These are phyloP conservation scores for Sitta carolinensis DNA, from an alignment of 2,797 vertebrate genomes.

Conservation along the genomic window DNA sequence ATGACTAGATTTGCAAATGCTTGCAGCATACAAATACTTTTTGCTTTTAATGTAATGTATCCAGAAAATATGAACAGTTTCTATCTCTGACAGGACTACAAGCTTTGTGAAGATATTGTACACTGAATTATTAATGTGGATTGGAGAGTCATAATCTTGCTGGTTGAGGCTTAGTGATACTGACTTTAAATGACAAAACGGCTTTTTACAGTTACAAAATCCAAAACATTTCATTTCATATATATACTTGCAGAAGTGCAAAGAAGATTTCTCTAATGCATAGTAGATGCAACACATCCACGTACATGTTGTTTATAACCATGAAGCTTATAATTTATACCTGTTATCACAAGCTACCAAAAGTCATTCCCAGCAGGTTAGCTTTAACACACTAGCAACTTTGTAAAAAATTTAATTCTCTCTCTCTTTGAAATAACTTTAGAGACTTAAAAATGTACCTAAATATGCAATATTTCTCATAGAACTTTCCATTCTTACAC, in stretches of 20 bases:
- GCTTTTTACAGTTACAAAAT: neutral
- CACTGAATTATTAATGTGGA: constrained; percentile 52
- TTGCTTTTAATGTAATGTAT: neutral
- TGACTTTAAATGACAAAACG: constrained; percentile 1
- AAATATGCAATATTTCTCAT: neutral
- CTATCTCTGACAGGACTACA: neutral
- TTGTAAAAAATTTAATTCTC: neutral
- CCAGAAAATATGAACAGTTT: constrained; percentile 26
- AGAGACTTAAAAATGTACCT: neutral
- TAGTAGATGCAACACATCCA: neutral
- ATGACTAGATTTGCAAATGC: neutral
- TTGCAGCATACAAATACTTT: neutral
- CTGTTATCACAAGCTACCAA: neutral
- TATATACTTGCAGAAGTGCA: neutral
- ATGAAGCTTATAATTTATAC: constrained; percentile 32
- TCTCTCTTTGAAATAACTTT: constrained; percentile 19
- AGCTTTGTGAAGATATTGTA: constrained; percentile 10
- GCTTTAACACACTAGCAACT: neutral
- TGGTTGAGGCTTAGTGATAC: neutral
- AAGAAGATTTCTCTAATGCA: neutral
- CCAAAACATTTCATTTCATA: neutral
- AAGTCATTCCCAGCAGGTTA: neutral
- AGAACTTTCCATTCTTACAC: neutral
- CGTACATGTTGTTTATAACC: neutral
- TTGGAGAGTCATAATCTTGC: constrained; percentile 34